phyloP scores from a whole-genome alignment of 2,888 invertebrate genomes.

The Amiota mariae region DNA sequence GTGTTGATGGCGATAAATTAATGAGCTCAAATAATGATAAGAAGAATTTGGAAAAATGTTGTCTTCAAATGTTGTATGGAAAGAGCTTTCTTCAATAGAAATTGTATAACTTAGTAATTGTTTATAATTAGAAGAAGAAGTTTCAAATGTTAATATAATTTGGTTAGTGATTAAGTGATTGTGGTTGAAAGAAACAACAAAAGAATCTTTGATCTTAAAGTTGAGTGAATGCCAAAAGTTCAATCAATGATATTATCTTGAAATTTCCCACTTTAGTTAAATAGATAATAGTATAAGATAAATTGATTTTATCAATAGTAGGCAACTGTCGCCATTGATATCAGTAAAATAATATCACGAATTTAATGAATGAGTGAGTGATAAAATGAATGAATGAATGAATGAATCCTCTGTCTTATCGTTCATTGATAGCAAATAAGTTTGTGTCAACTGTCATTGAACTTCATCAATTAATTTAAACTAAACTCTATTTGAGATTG shows the following conservation, averaged over 20 bases:
- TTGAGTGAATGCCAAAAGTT: too few species aligned
- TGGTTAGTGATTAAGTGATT: too few species aligned
- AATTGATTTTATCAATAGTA: neutral
- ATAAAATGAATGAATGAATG: slow-evolving; percentile 16
- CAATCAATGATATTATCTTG: too few species aligned
- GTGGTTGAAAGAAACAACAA: too few species aligned
- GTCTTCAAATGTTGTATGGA: neutral
- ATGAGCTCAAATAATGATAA: slow-evolving; percentile 61
- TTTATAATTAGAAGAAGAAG: neutral
- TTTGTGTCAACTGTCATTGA: slow-evolving; percentile 57
- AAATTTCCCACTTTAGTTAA: too few species aligned
- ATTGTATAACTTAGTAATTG: neutral
- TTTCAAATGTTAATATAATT: neutral
- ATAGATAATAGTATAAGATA: neutral
- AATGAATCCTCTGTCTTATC: slow-evolving; percentile 2
- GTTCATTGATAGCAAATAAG: neutral
- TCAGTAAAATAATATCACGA: neutral
- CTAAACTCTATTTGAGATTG: slow-evolving; percentile 21
- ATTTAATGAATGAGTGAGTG: slow-evolving; percentile 23
- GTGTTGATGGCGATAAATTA: slow-evolving; percentile 59
- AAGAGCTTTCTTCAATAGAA: neutral
- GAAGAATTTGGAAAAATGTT: neutral
- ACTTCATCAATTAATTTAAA: slow-evolving; percentile 60
- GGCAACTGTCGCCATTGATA: neutral
- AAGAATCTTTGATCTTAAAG: too few species aligned